Evolutionary conservation across 2,113 vertebrate species (phyloP).

Genomic region (Oenanthe oenanthe): DNA sequence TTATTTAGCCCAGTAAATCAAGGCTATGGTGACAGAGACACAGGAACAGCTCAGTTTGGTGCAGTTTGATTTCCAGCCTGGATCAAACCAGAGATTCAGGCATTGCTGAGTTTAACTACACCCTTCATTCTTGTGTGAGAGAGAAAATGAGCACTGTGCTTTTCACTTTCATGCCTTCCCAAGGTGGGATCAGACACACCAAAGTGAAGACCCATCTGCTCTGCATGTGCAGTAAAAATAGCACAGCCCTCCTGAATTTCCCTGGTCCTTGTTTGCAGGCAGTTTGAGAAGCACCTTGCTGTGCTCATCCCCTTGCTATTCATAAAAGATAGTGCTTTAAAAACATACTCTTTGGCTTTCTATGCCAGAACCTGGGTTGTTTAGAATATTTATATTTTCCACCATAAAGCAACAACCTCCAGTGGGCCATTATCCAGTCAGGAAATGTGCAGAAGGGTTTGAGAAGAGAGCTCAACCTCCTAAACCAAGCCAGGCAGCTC

Average conservation of each 20-base stretch:
- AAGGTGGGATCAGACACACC: background rate
- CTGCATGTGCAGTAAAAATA: background rate
- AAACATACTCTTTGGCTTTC: background rate
- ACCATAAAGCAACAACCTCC: background rate
- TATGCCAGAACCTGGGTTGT: background rate
- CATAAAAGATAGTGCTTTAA: background rate
- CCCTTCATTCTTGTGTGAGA: background rate
- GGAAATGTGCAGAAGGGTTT: background rate
- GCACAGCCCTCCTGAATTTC: background rate
- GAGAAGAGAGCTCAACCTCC: background rate
- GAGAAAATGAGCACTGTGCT: background rate
- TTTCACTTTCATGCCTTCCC: background rate
- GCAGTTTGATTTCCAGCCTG: background rate
- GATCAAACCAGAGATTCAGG: background rate
- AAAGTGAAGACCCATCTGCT: background rate
- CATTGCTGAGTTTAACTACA: fast-evolving
- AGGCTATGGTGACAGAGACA: background rate
- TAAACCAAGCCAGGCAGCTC: background rate
- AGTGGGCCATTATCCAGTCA: background rate
- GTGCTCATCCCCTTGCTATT: background rate
- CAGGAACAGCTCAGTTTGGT: background rate
- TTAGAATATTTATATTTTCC: background rate
- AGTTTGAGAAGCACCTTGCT: background rate
- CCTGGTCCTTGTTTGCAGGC: background rate
- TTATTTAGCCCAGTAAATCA: background rate